Evolutionary conservation across 2,797 vertebrate genomes (phyloP).

Genomic region (Scyliorhinus canicula): DNA sequence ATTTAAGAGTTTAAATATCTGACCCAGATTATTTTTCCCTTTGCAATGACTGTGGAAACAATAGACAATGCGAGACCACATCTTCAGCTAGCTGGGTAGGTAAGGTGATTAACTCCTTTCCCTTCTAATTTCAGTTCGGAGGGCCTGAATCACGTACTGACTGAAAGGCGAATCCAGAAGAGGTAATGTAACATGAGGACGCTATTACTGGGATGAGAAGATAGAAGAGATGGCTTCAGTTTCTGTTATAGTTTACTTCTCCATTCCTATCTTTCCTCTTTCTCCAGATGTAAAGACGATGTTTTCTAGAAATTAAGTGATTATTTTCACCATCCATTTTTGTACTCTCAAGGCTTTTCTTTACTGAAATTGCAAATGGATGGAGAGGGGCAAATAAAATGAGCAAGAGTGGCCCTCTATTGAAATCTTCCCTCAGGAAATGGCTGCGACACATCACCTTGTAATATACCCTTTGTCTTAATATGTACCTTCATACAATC

Average conservation of each 20-base stretch:
- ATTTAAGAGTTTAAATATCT: constrained; percentile 72
- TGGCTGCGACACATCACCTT: not conserved
- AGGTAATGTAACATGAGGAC: not conserved
- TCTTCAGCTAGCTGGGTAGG: not conserved
- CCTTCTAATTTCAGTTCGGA: not conserved
- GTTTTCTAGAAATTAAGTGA: not conserved
- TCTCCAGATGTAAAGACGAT: not conserved
- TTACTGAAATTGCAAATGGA: not conserved
- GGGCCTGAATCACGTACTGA: too few relatives aligned
- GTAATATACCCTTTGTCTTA: not conserved
- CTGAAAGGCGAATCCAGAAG: not conserved
- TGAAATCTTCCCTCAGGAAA: not conserved
- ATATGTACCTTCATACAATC: not conserved
- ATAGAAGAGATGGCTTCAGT: not conserved
- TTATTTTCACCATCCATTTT: not conserved
- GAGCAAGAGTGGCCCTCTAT: not conserved
- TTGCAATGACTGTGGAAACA: constrained; percentile 4
- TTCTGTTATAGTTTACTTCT: not conserved
- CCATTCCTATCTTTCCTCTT: not conserved
- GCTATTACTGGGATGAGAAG: not conserved
- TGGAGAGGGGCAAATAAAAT: not conserved
- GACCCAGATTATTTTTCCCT: constrained; percentile 63
- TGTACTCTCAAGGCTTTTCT: not conserved
- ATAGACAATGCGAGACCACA: not conserved
- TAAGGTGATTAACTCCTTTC: not conserved